phyloP scores from a whole-genome alignment of 2,113 vertebrate species.

The Barbus barbus region DNA sequence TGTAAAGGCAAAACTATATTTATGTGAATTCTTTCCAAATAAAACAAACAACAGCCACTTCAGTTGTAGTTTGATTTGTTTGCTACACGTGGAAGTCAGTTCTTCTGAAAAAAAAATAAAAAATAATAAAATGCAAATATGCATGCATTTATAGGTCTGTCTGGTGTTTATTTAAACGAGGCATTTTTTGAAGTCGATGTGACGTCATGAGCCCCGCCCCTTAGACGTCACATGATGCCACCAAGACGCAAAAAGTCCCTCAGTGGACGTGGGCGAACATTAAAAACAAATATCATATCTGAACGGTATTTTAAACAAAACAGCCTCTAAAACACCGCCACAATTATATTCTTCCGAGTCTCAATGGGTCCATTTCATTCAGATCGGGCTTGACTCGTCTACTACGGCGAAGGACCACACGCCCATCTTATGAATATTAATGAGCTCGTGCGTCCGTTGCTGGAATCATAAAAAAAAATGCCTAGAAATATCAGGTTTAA shows the following conservation, averaged over 20 bases:
- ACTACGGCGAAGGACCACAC: neutral
- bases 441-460: neutral
- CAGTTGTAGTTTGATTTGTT: neutral
- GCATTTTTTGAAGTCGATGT: conserved; percentile 58
- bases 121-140: neutral
- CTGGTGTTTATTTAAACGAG: neutral
- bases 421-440: neutral
- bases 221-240: conserved; percentile 50
- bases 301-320: neutral
- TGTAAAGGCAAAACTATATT: too few relatives aligned
- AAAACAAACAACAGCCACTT: neutral
- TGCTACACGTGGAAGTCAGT: neutral
- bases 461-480: neutral
- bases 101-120: neutral
- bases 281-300: neutral
- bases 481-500: too few relatives aligned
- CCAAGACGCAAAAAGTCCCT: neutral
- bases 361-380: conserved; percentile 65
- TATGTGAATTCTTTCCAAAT: neutral
- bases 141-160: neutral
- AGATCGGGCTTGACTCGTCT: conserved; percentile 20
- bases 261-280: neutral
- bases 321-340: neutral
- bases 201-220: conserved; percentile 51
- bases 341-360: conserved; percentile 27